phyloP scores from a whole-genome alignment of 2,113 vertebrate genomes.

The Chrysemys picta region DNA sequence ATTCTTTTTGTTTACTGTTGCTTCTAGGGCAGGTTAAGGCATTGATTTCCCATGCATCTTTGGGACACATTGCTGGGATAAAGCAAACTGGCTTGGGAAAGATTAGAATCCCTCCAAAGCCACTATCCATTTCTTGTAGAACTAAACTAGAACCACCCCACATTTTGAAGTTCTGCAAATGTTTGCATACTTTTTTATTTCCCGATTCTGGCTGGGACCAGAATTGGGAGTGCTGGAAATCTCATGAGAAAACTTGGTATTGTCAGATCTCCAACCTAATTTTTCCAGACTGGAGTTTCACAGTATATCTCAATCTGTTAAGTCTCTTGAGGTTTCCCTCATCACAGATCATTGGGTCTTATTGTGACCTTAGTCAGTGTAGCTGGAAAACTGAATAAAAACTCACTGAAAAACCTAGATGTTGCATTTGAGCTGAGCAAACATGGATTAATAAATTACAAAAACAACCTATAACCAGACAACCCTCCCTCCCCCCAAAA shows the following conservation, averaged over 20 bases:
- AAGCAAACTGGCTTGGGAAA: slow-evolving; percentile 5
- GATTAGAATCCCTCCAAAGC: not conserved
- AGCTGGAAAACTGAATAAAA: slow-evolving; percentile 56
- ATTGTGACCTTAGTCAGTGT: slow-evolving; percentile 61
- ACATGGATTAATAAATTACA: slow-evolving; percentile 53
- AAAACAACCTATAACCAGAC: not conserved
- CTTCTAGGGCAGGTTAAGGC: not conserved
- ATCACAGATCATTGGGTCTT: slow-evolving; percentile 47
- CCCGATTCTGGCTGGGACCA: slow-evolving; percentile 50
- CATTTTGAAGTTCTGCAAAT: not conserved
- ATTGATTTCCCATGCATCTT: not conserved
- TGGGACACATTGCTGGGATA: not conserved
- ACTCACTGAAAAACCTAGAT: slow-evolving; percentile 57
- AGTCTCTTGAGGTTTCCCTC: slow-evolving; percentile 45
- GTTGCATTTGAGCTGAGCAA: slow-evolving; percentile 60
- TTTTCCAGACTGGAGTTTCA: slow-evolving; percentile 63
- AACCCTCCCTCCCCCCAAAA: not conserved
- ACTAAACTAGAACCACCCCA: not conserved
- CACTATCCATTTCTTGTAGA: not conserved
- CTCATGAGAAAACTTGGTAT: slow-evolving; percentile 51
- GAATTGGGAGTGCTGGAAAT: slow-evolving; percentile 31
- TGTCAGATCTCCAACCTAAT: slow-evolving; percentile 63
- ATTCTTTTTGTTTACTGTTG: not conserved
- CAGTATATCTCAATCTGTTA: slow-evolving; percentile 52
- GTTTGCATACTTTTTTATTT: slow-evolving; percentile 65